Percentiles rank a stretch among this genome's conserved stretches.
phyloP scores from a whole-genome alignment of 2,797 vertebrate genomes.

The Lindbergichthys nudifrons region DNA sequence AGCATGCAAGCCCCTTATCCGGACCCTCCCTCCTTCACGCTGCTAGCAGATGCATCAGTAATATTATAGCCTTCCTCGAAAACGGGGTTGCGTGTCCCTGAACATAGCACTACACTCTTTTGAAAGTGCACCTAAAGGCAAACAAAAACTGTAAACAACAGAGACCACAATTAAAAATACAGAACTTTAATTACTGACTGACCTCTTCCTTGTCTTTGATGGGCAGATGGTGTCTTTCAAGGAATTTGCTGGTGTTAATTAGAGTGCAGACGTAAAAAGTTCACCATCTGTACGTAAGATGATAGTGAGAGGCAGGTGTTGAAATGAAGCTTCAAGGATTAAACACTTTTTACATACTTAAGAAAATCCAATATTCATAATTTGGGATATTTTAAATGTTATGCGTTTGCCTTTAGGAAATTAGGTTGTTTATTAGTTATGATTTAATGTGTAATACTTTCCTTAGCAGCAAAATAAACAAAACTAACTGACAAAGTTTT shows the following conservation, averaged over 20 bases:
- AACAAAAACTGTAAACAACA: conserved; percentile 3
- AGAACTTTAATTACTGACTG: conserved; percentile 9
- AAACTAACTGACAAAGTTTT: not conserved
- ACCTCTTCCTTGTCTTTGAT: conserved; percentile 28
- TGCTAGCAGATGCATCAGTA: conserved; percentile 27
- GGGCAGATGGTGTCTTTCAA: conserved; percentile 36
- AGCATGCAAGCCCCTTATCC: conserved; percentile 15
- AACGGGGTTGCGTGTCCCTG: not conserved
- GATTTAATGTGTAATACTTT: no score
- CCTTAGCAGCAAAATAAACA: not conserved
- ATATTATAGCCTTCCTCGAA: conserved; percentile 49
- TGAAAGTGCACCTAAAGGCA: not conserved
- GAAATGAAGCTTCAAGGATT: not conserved
- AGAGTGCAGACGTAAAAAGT: conserved; percentile 16
- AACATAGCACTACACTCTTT: not conserved
- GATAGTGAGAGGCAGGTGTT: not conserved
- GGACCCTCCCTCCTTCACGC: conserved; percentile 15
- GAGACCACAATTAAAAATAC: not conserved
- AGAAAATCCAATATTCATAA: conserved; percentile 10
- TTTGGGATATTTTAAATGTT: conserved; percentile 2
- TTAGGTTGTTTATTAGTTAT: no score
- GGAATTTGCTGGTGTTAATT: conserved; percentile 17
- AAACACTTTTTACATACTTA: not conserved
- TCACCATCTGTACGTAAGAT: conserved; percentile 31
- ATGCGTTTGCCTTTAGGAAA: no score